These are phyloP conservation scores for Natrix natrix DNA, from an alignment of 2,797 vertebrate species.

Conservation along the genomic window DNA sequence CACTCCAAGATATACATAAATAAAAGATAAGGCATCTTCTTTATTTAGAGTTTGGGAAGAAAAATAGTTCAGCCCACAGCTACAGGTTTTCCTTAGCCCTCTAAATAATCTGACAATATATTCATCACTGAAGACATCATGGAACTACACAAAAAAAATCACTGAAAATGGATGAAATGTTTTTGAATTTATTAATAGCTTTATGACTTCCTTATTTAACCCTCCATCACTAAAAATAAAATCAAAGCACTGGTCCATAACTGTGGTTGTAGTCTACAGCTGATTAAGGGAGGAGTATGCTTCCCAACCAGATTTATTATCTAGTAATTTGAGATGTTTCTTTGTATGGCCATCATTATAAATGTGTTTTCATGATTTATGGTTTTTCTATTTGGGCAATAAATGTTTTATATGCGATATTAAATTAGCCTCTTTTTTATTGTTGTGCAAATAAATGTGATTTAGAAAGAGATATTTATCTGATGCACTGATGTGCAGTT, in stretches of 20 bases:
- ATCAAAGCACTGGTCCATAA: neutral
- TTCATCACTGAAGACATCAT: neutral
- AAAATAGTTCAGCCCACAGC: neutral
- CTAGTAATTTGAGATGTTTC: neutral
- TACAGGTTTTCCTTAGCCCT: no score
- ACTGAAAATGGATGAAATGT: neutral
- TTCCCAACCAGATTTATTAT: neutral
- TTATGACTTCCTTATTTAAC: neutral
- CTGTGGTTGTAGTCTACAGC: neutral
- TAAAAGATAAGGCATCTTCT: neutral
- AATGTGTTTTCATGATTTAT: constrained; percentile 24
- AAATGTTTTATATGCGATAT: constrained; percentile 39
- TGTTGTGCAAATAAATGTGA: neutral
- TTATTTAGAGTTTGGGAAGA: neutral
- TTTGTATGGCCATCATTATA: constrained; percentile 7
- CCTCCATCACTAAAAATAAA: neutral
- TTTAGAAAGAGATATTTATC: neutral
- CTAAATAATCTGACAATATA: neutral
- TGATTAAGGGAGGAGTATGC: neutral
- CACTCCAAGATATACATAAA: neutral
- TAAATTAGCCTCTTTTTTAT: constrained; percentile 23
- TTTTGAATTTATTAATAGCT: neutral
- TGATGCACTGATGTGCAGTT: neutral
- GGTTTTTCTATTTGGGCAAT: constrained; percentile 33
- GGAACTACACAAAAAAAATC: neutral